Base-by-base conservation (phyloP, 2,888 invertebrate species). In the Odontocerum albicorne region DNA sequence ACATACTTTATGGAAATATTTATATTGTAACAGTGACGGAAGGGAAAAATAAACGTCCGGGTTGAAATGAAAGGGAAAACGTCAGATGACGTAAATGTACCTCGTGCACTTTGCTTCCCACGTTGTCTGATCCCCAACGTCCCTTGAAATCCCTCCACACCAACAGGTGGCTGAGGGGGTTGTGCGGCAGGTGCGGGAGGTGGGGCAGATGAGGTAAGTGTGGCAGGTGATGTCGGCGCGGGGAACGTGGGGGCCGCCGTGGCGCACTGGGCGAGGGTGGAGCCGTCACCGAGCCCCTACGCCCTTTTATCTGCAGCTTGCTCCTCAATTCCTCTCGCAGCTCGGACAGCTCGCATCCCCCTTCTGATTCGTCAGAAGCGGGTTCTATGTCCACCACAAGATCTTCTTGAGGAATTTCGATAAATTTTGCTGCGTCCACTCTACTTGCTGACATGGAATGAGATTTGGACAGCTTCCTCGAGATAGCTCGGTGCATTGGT, bases 181-280 rank as follows among this genome's bases (percentile, higher is more conserved):
- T 31, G 27, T 61, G 61, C 3, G 57, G 61, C 22, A 57, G 36
- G 32, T 58, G 61, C 1, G 61, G 59, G 7, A 55, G 35, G 39
- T 52, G 59, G 13, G 49, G 55, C n/a, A 52, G 31, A 31, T 57
- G 53, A 3, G 52, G 55, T 19, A 52, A 13, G 40, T 51, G 57
- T 12, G 47, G 55, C n/a, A 53, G 49, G 31, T 49, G 53, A 1
- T 46, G 49, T 20, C 58, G 42, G 17, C 57, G 52, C 21, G 59
- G 62, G 38, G 44, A 38, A 36, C 38, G 35, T 2, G 27, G 17
- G 16, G 42, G 55, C 3, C 55, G 47, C 12, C 52, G 51, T 31
- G 70, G 74, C 55, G 76, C 76, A n/a, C 72, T 73, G 4, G 78
- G 78, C 20, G 78, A 78, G 0, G 78, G 75, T 10, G 78, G 78